Evolutionary conservation across 2,113 vertebrate species (phyloP), one percentile per base, ranked within the genome.

Genomic region (Lophotis ruficrista): DNA sequence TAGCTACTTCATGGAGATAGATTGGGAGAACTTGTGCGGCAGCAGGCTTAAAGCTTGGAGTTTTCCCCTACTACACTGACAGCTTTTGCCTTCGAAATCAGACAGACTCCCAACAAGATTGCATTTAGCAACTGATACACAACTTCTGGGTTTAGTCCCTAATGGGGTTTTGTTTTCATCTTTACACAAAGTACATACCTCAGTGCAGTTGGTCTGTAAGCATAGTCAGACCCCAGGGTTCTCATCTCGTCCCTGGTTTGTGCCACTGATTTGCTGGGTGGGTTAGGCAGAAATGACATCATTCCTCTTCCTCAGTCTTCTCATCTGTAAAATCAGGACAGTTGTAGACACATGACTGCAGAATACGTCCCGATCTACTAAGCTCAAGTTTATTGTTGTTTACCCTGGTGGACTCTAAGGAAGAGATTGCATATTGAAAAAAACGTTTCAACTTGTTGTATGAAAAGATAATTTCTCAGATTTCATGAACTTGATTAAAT

Each of bases 201-300:
- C 21, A 48, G 9, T 28, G 43, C 2, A 2, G 27, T 47, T 50
- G 33, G 1, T 31, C 31, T 33, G 1, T 68, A 43, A 48, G 24
- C 0, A 0, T 12, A 37, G 30, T 22, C 4, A 1, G 16, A 62
- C 14, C 57, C 30, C 31, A 45, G 23, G 22, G 10, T 41, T 75
- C 66, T 91, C 64, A 10, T 33, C 23, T 72, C 27, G 9, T 61
- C 48, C 33, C 19, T 65, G 22, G 9, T 73, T 80, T 61, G 30
- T 77, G 50, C 48, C 23, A 18, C 50, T 89, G 68, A 20, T 84
- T 33, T 81, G 19, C 50, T 80, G 62, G 12, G 12, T 25, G 6
- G 8, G 14, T 78, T 81, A 61, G 50, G 38, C 47, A 84, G 60
- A 81, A 89, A 41, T 35, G 2, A 20, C 18, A 25, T 60, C 50